Percentiles rank a stretch among this genome's conserved stretches.
Conservation (phyloP, 2,113 vertebrate genomes). For the Gymnarchus niloticus region DNA sequence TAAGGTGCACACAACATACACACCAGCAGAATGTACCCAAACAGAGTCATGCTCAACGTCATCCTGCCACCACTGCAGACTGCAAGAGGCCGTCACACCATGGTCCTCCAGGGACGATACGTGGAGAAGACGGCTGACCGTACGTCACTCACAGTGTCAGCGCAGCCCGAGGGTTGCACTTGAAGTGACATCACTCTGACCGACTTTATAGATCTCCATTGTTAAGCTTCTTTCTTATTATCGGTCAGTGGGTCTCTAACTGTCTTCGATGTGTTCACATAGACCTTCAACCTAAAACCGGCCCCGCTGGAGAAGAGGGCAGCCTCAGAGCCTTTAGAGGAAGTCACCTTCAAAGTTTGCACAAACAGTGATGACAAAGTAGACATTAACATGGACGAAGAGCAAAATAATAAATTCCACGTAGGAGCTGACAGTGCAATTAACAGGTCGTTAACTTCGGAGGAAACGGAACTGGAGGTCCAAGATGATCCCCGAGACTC, state of each 20-base stretch:
- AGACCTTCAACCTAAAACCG: neutral
- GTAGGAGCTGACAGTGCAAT: neutral
- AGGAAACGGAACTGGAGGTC: neutral
- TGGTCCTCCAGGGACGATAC: neutral
- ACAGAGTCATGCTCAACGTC: conserved; percentile 5
- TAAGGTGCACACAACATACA: neutral
- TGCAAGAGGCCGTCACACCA: neutral
- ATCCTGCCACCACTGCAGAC: neutral
- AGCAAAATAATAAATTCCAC: neutral
- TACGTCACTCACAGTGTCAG: conserved; percentile 5
- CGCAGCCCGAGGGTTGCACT: neutral
- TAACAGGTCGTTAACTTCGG: neutral
- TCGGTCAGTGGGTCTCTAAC: neutral
- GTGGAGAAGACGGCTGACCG: conserved; percentile 11
- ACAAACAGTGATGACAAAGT: neutral
- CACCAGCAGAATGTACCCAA: neutral
- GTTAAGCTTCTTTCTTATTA: neutral
- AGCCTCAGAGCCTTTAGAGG: neutral
- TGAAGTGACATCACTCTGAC: neutral
- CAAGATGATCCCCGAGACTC: neutral
- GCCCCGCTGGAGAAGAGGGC: neutral
- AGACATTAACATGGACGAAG: neutral
- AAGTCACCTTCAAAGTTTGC: neutral
- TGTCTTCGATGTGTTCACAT: neutral
- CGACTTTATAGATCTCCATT: conserved; percentile 2